phyloP scores from a whole-genome alignment of 2,797 vertebrate species.

The Argyrosomus regius region DNA sequence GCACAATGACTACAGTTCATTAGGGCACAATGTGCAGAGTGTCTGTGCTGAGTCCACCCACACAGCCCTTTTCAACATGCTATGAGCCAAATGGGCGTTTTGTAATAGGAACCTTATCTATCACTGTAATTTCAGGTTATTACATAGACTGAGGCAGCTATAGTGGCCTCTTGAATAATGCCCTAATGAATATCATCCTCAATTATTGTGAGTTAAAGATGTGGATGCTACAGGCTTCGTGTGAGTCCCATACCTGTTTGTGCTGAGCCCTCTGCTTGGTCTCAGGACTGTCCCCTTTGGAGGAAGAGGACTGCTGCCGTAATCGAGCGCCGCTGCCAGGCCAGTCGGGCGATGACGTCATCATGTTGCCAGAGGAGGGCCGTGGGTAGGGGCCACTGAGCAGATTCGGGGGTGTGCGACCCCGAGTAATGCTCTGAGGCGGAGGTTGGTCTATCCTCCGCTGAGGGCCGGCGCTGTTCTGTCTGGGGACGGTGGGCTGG shows the following conservation, averaged over 20 bases:
- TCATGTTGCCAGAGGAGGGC: conserved; percentile 92
- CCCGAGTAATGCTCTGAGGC: conserved; percentile 86
- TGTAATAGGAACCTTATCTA: conserved; percentile 24
- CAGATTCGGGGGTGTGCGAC: conserved; percentile 92
- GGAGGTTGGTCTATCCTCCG: conserved; percentile 96
- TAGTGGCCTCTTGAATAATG: background rate
- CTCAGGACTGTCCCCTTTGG: conserved; percentile 97
- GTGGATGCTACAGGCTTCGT: background rate
- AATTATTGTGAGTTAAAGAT: background rate
- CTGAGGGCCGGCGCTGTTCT: conserved; percentile 96
- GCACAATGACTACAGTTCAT: conserved; percentile 67
- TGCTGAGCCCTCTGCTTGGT: conserved; percentile 93
- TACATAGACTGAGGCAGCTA: background rate
- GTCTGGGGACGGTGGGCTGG: conserved; percentile 90
- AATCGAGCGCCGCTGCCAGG: conserved; percentile 90
- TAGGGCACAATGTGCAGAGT: conserved; percentile 49
- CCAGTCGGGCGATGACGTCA: conserved; percentile 94
- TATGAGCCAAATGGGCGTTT: conserved; percentile 42
- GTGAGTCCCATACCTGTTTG: conserved; percentile 91
- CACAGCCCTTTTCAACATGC: conserved; percentile 24
- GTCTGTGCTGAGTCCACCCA: conserved; percentile 47
- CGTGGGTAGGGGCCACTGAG: conserved; percentile 92
- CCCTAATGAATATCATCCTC: background rate
- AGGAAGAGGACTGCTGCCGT: conserved; percentile 95
- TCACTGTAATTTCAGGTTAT: conserved; percentile 42